Percentiles rank a stretch among this genome's conserved stretches.
These are phyloP conservation scores for Cheilosia impressa DNA, from an alignment of 2,888 invertebrate genomes.

Conservation along the genomic window DNA sequence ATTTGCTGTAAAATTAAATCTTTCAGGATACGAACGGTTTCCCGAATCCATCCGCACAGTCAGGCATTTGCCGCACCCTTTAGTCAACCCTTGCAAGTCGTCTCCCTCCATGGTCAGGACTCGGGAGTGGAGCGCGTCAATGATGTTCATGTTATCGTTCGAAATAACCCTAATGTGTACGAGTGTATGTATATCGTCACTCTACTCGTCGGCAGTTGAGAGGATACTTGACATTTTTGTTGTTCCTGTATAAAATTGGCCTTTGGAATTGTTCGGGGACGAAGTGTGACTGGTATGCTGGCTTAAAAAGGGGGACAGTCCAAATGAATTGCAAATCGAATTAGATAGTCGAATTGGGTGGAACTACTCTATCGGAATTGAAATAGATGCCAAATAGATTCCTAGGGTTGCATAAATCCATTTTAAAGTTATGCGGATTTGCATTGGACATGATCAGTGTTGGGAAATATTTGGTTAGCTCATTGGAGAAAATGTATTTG, in stretches of 20 bases:
- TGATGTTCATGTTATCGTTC: constrained; percentile 41
- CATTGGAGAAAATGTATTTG: neutral
- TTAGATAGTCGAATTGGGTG: neutral
- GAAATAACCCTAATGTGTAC: constrained; percentile 38
- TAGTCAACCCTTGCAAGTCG: neutral
- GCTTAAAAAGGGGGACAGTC: neutral
- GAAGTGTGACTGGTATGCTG: neutral
- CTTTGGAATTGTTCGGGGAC: constrained; percentile 31
- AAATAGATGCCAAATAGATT: neutral
- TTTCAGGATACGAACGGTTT: constrained; percentile 54
- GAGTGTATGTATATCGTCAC: neutral
- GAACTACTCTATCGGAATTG: neutral
- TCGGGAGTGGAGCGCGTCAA: neutral
- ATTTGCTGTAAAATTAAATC: constrained; percentile 63
- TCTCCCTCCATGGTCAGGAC: neutral
- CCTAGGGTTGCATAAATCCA: constrained; percentile 2
- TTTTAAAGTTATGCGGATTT: constrained; percentile 3
- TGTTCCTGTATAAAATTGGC: constrained; percentile 42
- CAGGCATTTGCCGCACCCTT: neutral
- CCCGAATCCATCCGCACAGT: constrained; percentile 46
- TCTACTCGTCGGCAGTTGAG: neutral
- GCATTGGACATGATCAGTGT: neutral
- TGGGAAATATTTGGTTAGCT: neutral
- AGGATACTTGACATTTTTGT: constrained; percentile 10
- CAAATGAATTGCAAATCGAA: constrained; percentile 35